Conservation (phyloP, 2,888 invertebrate genomes). For the Linyphia triangularis region DNA sequence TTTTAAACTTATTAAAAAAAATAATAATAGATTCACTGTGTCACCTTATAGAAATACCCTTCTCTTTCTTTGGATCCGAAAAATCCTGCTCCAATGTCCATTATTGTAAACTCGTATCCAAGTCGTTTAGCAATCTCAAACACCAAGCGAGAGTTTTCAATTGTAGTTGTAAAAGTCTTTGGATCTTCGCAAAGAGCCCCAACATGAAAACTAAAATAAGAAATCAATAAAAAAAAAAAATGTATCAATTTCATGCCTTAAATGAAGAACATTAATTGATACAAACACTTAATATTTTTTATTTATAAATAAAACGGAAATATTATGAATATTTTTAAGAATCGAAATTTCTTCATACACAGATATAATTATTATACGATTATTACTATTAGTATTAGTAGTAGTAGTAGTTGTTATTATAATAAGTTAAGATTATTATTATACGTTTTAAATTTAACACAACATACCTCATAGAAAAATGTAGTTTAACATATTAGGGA, state of each 20-base stretch:
- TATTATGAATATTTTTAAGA: background rate
- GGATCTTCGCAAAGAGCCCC: constrained; percentile 94
- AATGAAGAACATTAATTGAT: background rate
- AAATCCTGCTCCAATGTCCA: constrained; percentile 94
- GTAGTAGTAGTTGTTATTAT: too few relatives aligned
- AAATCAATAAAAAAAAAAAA: background rate
- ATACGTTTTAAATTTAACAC: too few relatives aligned
- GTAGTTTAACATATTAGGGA: too few relatives aligned
- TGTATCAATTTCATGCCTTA: background rate
- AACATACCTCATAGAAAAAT: too few relatives aligned
- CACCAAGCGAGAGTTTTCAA: constrained; percentile 85
- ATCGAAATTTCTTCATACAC: background rate
- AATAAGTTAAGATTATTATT: too few relatives aligned
- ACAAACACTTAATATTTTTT: background rate
- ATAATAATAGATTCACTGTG: background rate
- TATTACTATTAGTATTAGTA: background rate
- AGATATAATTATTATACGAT: background rate
- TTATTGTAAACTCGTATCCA: constrained; percentile 88
- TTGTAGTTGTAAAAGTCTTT: constrained; percentile 89
- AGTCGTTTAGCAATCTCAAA: constrained; percentile 86
- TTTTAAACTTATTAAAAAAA: background rate
- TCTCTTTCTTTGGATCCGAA: constrained; percentile 85
- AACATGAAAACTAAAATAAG: constrained; percentile 92
- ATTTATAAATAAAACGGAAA: too few relatives aligned
- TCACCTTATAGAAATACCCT: constrained; percentile 76